Evolutionary conservation across 2,888 invertebrate genomes (phyloP), one percentile per base, ranked within the genome.

Genomic region (Brenthis ino): DNA sequence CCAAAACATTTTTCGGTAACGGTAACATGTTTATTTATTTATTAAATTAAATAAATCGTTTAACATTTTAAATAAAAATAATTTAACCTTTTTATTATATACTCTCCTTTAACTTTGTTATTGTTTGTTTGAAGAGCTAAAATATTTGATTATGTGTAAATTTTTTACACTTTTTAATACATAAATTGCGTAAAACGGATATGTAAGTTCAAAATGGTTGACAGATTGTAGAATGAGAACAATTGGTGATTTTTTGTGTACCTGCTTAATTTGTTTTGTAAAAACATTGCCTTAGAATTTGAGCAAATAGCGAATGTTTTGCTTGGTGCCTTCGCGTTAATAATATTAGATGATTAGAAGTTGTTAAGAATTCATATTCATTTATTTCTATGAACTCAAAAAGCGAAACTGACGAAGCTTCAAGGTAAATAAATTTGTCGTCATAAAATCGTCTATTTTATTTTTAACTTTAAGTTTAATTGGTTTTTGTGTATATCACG

Each of bases 361-460:
- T 82, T 85, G 80, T 79, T 84, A 83, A 84, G 81, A 80, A 79
- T 82, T 80, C 75, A 74, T 82, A 77, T 86, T 80, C 80, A 87
- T 82, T 82, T 80, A 83, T 90, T 93, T 93, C 93, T 93, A 93
- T 93, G 93, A 93, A 91, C 93, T 86, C 93, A 77, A 91, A 91
- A 88, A 90, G 92, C 85, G 89, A 92, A 87, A 86, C 89, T 87
- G 93, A 90, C 92, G 93, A 92, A 92, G 93, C 93, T 93, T 93
- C 93, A 91, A 93, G 93, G 93, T 93, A 91, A 89, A 79, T 93
- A 91, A 89, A 79, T 81, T 74, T 72, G 72, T 75, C 72, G 64
- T 72, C 65, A 70, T 70, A 37, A 16, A 70, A 55, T 66, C 47
- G 56, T 60, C 56, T 65, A 48, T 54, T 56, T 63, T 47, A 60